Percentiles rank a stretch among this genome's conserved stretches.
phyloP scores from a whole-genome alignment of 2,113 vertebrate species.

The Eclectus roratus region DNA sequence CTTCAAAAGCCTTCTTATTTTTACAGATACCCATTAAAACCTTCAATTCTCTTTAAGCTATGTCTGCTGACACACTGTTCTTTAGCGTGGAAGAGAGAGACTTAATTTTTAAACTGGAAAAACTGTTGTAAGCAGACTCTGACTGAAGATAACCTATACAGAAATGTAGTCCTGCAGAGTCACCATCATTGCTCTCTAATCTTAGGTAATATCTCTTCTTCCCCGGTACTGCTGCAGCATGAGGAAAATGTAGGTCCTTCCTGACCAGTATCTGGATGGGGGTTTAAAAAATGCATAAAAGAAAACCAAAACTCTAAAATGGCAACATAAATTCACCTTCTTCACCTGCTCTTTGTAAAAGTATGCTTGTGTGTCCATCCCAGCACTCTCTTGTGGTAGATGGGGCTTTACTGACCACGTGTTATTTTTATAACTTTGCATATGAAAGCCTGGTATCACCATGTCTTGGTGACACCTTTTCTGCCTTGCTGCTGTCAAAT shows the following conservation, averaged over 20 bases:
- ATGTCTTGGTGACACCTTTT: not conserved
- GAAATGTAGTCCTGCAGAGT: not conserved
- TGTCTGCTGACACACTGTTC: not conserved
- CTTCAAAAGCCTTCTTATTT: conserved; percentile 57
- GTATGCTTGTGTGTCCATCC: not conserved
- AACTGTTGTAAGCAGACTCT: not conserved
- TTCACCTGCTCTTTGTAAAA: not conserved
- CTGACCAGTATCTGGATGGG: not conserved
- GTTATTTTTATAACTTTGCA: not conserved
- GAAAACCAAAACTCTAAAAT: not conserved
- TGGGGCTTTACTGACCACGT: not conserved
- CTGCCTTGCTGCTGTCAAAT: not conserved
- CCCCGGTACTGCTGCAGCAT: not conserved
- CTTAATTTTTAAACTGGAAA: conserved; percentile 18
- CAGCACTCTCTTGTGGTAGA: not conserved
- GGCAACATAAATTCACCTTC: not conserved
- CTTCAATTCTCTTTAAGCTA: not conserved
- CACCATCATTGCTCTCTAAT: not conserved
- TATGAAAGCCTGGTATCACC: not conserved
- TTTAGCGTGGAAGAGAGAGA: not conserved
- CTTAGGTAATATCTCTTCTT: not conserved
- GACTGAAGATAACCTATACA: not conserved
- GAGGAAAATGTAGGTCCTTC: not conserved
- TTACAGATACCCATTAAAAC: conserved; percentile 41
- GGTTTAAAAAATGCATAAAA: not conserved